Base-by-base conservation (phyloP, 2,888 invertebrate genomes). In the Brachycybe producta region DNA sequence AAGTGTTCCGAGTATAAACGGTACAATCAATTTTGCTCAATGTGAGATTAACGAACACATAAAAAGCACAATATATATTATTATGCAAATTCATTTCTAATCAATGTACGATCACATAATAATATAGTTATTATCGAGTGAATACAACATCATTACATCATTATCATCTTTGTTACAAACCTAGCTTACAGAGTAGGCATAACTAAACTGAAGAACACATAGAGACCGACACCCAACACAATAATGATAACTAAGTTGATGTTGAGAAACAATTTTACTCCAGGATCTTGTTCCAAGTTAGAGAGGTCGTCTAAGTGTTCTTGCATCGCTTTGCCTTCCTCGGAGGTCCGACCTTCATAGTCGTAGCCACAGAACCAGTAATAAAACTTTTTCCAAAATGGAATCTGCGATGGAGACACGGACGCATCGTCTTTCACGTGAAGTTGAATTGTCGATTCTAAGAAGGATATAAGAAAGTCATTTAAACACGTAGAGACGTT, bases 231-330 rank as follows among this genome's bases (percentile, higher is more conserved):
- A 2, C 58, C 59, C 11, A 61, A n/a, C 3, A 51, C 21, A 8
- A 64, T 36, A 21, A 62, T 58, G 8, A 59, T 34, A 17, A 55
- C 51, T 8, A 62, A 47, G 39, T 56, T 54, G 15, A 57, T 43
- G 43, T 58, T 55, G 0, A 62, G 56, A 30, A 60, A 39, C 17
- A 51, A 38, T 28, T 49, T 55, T 27, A 49, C 46, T 30, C 46
- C 49, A 5, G 24, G 46, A 27, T 47, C 36, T 48, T 57, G 57
- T 26, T 56, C 49, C 24, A 59, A 51, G 23, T 24, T 50, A n/a
- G 53, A 49, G 35, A 58, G 26, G 36, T 45, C 34, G 2, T 36
- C 44, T 27, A 57, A 30, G 23, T 57, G 57, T 19, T 45, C 49
- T 28, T 48, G 51, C 49, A 54, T 54, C 24, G 32, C 46, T 8